Percentiles rank a stretch among this genome's conserved stretches.
phyloP scores from a whole-genome alignment of 2,888 invertebrate genomes.

The Harpagoxenus sublaevis region DNA sequence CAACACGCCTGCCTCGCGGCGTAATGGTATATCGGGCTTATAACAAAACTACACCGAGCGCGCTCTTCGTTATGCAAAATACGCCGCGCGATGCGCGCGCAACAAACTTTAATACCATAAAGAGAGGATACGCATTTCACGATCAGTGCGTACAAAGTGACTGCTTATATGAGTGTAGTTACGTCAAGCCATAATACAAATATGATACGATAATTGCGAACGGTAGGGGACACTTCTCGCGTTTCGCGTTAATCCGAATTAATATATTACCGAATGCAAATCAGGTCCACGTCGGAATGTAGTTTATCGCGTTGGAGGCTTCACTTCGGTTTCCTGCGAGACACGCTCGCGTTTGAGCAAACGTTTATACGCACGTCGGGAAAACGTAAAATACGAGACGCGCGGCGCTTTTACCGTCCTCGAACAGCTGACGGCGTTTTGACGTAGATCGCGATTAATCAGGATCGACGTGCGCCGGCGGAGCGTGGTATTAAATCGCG shows the following conservation, averaged over 20 bases:
- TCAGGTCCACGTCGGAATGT: not conserved
- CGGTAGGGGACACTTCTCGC: not conserved
- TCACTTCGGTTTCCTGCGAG: not conserved
- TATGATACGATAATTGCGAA: not conserved
- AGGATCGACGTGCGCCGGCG: slow-evolving; percentile 42
- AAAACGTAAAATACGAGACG: slow-evolving; percentile 25
- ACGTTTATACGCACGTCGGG: slow-evolving; percentile 16
- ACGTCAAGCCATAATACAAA: not conserved
- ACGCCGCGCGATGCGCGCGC: not conserved
- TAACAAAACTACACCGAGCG: slow-evolving; percentile 16
- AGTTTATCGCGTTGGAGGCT: not conserved
- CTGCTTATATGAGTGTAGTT: not conserved
- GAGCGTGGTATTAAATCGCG: slow-evolving; percentile 49
- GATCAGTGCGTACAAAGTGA: not conserved
- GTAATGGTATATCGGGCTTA: slow-evolving; percentile 31
- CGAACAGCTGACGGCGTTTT: slow-evolving; percentile 49
- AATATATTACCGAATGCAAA: slow-evolving; percentile 10
- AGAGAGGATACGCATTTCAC: not conserved
- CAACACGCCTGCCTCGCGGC: slow-evolving; percentile 30
- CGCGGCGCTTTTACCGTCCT: slow-evolving; percentile 24
- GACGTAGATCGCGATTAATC: slow-evolving; percentile 59
- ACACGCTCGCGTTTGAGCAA: not conserved
- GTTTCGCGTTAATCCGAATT: not conserved
- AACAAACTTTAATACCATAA: not conserved
- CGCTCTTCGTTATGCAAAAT: slow-evolving; percentile 27